These are phyloP conservation scores for Butastur rufipennis DNA, from an alignment of 2,113 vertebrate species.

Conservation along the genomic window DNA sequence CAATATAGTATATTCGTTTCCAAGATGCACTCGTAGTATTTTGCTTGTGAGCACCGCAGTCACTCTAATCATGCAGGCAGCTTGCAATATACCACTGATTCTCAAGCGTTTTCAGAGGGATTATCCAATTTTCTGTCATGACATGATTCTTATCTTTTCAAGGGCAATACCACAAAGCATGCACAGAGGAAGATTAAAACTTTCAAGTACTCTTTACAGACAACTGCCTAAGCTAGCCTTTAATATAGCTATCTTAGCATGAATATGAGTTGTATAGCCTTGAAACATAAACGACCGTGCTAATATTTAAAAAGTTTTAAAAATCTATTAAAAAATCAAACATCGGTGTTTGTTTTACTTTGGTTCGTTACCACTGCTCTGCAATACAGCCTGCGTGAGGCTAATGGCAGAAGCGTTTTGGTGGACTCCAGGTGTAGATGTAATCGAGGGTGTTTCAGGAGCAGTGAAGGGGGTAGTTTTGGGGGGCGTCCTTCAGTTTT, in stretches of 20 bases:
- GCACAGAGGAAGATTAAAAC: conserved; percentile 89
- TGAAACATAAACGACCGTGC: not conserved
- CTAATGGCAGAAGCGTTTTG: not conserved
- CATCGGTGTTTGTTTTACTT: not conserved
- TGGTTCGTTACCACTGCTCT: not conserved
- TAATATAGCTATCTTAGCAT: conserved; percentile 92
- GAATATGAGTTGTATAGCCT: conserved; percentile 86
- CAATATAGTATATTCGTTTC: conserved; percentile 64
- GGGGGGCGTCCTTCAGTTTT: not conserved
- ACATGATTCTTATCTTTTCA: conserved; percentile 93
- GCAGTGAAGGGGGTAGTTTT: not conserved
- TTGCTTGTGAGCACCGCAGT: conserved; percentile 66
- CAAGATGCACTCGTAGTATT: conserved; percentile 63
- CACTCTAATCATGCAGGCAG: conserved; percentile 63
- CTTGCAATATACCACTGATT: conserved; percentile 61
- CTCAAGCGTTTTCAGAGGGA: conserved; percentile 58
- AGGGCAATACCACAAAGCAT: conserved; percentile 89
- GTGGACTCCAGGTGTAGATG: conserved; percentile 43
- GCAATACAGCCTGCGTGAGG: not conserved
- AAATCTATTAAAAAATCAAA: conserved; percentile 20
- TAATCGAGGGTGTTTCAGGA: not conserved
- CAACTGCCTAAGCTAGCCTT: conserved; percentile 87
- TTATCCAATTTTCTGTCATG: conserved; percentile 72
- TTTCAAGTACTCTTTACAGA: conserved; percentile 80
- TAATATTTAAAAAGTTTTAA: not conserved